Percentiles rank a stretch among this genome's conserved stretches.
phyloP scores from a whole-genome alignment of 2,797 vertebrate genomes.

The Antrozous pallidus region DNA sequence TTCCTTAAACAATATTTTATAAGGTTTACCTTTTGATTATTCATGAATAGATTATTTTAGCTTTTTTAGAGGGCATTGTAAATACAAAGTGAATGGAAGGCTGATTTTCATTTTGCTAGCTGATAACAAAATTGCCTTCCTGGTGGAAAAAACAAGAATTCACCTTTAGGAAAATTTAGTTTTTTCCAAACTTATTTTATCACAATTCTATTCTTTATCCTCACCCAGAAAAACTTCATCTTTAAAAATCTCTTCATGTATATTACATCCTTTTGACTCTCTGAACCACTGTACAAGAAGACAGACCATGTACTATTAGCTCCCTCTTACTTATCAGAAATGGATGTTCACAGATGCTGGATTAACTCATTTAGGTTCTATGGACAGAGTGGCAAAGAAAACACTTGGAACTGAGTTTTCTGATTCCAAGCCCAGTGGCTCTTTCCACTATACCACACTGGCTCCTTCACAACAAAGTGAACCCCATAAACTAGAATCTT shows the following conservation, averaged over 20 bases:
- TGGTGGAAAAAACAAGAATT: neutral
- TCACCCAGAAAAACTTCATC: neutral
- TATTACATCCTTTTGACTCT: neutral
- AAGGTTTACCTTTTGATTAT: conserved; percentile 10
- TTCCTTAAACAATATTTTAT: neutral
- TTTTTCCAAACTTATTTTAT: conserved; percentile 2
- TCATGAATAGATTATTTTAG: neutral
- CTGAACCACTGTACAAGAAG: neutral
- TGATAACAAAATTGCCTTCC: neutral
- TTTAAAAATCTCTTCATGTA: conserved; percentile 17
- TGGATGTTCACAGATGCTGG: neutral
- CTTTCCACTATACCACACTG: neutral
- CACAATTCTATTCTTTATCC: neutral
- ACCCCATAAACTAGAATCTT: neutral
- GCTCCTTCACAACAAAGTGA: conserved; percentile 21
- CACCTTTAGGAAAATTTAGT: neutral
- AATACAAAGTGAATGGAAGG: neutral
- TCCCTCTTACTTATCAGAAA: conserved; percentile 31
- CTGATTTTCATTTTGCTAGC: conserved; percentile 6
- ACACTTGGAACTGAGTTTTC: neutral
- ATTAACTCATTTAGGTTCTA: neutral
- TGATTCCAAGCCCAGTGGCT: neutral
- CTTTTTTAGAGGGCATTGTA: neutral
- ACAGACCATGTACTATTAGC: neutral
- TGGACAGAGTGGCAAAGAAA: neutral